Evolutionary conservation across 1,140 invertebrate genomes (phyloP).

Genomic region (Liolophura sinensis): DNA sequence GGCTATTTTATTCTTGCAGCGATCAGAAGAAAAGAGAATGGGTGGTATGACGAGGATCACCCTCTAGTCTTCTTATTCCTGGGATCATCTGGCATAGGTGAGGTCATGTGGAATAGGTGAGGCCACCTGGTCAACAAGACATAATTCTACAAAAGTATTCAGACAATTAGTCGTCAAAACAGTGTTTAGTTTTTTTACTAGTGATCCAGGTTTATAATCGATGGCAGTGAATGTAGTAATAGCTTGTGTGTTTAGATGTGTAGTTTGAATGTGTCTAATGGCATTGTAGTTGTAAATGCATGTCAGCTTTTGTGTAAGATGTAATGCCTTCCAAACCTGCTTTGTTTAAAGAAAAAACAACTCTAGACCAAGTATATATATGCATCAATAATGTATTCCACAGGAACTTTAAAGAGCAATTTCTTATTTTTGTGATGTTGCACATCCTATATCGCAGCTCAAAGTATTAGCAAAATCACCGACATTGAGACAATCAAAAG

Average conservation of each 20-base stretch:
- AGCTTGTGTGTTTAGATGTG: conserved; percentile 40
- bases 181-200: neutral
- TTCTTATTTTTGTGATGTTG: too few species aligned
- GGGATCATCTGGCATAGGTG: conserved; percentile 88
- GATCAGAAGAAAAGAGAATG: conserved; percentile 89
- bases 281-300: too few species aligned
- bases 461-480: too few species aligned
- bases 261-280: too few species aligned
- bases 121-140: neutral
- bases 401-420: too few species aligned
- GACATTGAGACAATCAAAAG: too few species aligned
- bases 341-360: too few species aligned
- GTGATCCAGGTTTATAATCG: neutral
- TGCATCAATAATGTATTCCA: too few species aligned
- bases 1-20: conserved; percentile 61
- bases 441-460: too few species aligned
- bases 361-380: too few species aligned
- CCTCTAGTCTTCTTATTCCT: conserved; percentile 87
- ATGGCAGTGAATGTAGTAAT: neutral
- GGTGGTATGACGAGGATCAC: conserved; percentile 86
- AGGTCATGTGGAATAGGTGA: conserved; percentile 8
- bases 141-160: neutral
- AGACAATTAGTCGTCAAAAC: neutral
- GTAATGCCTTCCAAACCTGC: too few species aligned
- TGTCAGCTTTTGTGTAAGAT: too few species aligned